phyloP scores from a whole-genome alignment of 2,888 invertebrate species.

The Hipparchia sbordonii region DNA sequence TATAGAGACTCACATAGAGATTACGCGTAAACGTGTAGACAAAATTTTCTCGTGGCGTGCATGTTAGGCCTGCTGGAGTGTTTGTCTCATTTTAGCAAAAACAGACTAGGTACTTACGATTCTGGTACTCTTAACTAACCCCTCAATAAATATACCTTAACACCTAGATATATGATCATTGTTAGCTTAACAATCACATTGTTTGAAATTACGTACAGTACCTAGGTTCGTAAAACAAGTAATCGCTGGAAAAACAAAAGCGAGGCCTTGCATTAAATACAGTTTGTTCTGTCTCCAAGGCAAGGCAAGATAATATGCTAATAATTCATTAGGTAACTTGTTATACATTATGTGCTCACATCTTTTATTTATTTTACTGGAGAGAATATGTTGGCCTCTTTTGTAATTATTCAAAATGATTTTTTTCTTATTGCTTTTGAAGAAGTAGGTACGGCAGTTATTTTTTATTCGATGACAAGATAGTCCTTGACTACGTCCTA shows the following conservation, averaged over 20 bases:
- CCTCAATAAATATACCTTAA: background rate
- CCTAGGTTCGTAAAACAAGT: conserved; percentile 18
- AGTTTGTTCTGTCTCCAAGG: conserved; percentile 26
- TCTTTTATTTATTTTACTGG: conserved; percentile 1
- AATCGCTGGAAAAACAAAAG: conserved; percentile 32
- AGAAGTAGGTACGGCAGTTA: too few relatives aligned
- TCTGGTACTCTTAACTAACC: background rate
- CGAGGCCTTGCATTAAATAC: conserved; percentile 28
- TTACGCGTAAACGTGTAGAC: too few relatives aligned
- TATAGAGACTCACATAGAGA: too few relatives aligned
- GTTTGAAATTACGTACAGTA: conserved; percentile 1
- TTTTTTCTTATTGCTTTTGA: background rate
- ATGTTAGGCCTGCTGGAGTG: background rate
- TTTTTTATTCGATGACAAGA: too few relatives aligned
- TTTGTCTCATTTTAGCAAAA: background rate
- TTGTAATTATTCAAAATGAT: background rate
- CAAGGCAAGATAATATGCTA: conserved; percentile 12
- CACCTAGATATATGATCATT: background rate
- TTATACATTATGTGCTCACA: conserved; percentile 6
- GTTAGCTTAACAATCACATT: conserved; percentile 5
- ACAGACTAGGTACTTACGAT: background rate
- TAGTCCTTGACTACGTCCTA: too few relatives aligned
- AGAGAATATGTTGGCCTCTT: background rate
- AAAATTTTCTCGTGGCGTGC: too few relatives aligned
- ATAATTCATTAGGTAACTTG: conserved; percentile 27